These are phyloP conservation scores for Drosophila teissieri DNA, from an alignment of 1,140 invertebrate species.

Conservation along the genomic window DNA sequence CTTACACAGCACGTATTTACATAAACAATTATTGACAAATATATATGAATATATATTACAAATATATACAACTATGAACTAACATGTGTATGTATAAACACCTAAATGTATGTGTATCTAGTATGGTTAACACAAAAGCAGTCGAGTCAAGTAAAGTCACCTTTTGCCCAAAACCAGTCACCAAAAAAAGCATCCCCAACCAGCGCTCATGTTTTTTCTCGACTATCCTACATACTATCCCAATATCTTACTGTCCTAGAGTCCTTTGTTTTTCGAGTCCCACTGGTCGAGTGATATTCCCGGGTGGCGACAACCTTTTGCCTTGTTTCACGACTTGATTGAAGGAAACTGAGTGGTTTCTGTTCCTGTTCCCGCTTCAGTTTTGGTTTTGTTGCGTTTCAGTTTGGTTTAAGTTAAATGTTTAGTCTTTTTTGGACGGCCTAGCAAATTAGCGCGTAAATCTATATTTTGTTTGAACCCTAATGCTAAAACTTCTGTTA, in stretches of 20 bases:
- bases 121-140: conserved; percentile 50
- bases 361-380: conserved; percentile 26
- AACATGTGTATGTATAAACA: conserved; percentile 60
- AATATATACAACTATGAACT: conserved; percentile 69
- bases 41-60: conserved; percentile 60
- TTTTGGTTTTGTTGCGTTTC: conserved; percentile 54
- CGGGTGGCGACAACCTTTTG: conserved; percentile 32
- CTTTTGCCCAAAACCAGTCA: conserved; percentile 33
- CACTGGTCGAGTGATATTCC: conserved; percentile 63
- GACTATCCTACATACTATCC: not conserved
- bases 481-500: conserved; percentile 62
- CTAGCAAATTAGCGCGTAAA: conserved; percentile 44
- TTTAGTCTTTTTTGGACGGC: conserved; percentile 30
- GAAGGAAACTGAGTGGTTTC: conserved; percentile 24
- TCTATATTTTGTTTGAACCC: conserved; percentile 60
- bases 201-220: conserved; percentile 9
- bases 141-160: conserved; percentile 49
- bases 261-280: conserved; percentile 5
- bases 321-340: conserved; percentile 39
- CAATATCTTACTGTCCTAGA: not conserved
- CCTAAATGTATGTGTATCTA: conserved; percentile 60
- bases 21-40: conserved; percentile 65
- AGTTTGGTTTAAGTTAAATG: conserved; percentile 37
- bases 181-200: conserved; percentile 21
- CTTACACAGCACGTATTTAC: conserved; percentile 65